Percentiles rank a stretch among this genome's conserved stretches.
Evolutionary conservation across 2,113 vertebrate genomes (phyloP).

Genomic region (Eulemur rufifrons): DNA sequence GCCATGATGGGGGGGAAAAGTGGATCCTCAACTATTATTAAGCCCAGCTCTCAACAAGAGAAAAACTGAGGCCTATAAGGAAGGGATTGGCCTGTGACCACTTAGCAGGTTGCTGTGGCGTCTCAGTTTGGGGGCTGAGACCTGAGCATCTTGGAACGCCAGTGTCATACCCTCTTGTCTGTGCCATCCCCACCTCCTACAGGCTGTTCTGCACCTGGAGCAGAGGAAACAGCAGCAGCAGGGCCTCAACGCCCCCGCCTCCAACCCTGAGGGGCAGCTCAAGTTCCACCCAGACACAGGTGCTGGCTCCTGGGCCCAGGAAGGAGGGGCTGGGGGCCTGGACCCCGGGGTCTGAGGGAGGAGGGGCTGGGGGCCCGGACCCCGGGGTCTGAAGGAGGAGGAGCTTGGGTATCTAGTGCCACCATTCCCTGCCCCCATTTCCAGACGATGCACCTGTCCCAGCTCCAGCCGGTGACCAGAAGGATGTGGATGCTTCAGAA

Average conservation of each 20-base stretch:
- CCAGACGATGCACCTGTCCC: slow-evolving; percentile 67
- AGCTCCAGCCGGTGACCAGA: slow-evolving; percentile 62
- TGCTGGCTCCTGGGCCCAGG: background rate
- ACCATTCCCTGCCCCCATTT: background rate
- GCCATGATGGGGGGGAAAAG: background rate
- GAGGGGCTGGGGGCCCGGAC: too few relatives aligned
- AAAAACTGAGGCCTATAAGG: background rate
- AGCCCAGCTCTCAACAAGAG: background rate
- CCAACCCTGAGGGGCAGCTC: slow-evolving; percentile 85
- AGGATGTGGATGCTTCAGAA: slow-evolving; percentile 30
- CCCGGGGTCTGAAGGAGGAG: too few relatives aligned
- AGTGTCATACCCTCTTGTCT: rapidly evolving
- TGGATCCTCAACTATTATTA: background rate
- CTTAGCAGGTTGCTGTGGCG: background rate
- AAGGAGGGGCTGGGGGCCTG: background rate
- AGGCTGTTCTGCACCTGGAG: slow-evolving; percentile 93
- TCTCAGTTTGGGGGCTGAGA: background rate
- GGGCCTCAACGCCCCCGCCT: slow-evolving; percentile 42
- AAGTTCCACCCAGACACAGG: slow-evolving; percentile 82
- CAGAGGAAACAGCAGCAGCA: slow-evolving; percentile 87
- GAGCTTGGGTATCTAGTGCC: rapidly evolving
- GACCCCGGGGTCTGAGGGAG: background rate
- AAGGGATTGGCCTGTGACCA: background rate
- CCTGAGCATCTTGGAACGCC: background rate
- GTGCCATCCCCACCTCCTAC: rapidly evolving